Evolutionary conservation across 2,888 invertebrate species (phyloP).

Genomic region (Coleophora deauratella): DNA sequence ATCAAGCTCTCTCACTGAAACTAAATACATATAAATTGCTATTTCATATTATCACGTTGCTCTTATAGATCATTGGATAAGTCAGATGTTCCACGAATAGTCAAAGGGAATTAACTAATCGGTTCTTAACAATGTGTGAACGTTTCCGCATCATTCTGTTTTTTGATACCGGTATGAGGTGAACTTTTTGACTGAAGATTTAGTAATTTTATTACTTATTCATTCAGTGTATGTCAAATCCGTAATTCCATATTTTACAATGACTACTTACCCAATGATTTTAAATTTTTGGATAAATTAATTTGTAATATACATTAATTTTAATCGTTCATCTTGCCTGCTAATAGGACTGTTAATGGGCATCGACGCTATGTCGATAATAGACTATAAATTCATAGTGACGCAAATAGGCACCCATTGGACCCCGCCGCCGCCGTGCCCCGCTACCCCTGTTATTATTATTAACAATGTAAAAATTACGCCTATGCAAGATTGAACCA

Average conservation of each 20-base stretch:
- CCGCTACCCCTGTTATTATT: too few relatives aligned
- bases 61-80: slow-evolving; percentile 50
- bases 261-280: too few relatives aligned
- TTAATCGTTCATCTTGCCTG: too few relatives aligned
- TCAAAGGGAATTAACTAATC: slow-evolving; percentile 46
- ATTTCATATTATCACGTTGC: slow-evolving; percentile 48
- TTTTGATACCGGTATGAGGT: too few relatives aligned
- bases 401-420: slow-evolving; percentile 33
- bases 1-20: too few relatives aligned
- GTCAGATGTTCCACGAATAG: slow-evolving; percentile 60
- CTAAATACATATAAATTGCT: too few relatives aligned
- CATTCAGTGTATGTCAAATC: too few relatives aligned
- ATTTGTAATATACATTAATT: too few relatives aligned
- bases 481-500: slow-evolving; percentile 51
- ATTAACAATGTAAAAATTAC: slow-evolving; percentile 39
- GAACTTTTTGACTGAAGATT: too few relatives aligned
- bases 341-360: slow-evolving; percentile 21
- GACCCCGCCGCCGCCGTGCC: slow-evolving; percentile 45
- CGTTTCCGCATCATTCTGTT: slow-evolving; percentile 44
- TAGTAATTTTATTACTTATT: too few relatives aligned
- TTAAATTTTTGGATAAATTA: too few relatives aligned
- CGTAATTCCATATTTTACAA: too few relatives aligned
- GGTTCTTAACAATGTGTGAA: slow-evolving; percentile 35
- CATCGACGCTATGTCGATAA: slow-evolving; percentile 50
- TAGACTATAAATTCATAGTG: slow-evolving; percentile 54